Evolutionary conservation across 2,888 invertebrate species (phyloP).

Genomic region (Noctua janthina): DNA sequence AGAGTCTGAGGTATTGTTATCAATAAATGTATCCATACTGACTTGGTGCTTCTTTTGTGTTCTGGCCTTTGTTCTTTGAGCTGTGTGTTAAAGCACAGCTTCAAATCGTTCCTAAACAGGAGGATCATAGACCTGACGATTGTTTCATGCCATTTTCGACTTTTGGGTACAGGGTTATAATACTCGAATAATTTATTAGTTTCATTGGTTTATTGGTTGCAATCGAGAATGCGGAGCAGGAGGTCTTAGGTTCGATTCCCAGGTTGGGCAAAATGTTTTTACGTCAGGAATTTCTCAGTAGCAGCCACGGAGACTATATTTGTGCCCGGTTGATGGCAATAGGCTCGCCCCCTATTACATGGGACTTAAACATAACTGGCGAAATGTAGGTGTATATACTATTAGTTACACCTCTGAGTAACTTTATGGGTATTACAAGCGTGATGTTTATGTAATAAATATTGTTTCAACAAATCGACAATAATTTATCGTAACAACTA

Average conservation of each 20-base stretch:
- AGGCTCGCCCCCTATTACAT: too few species aligned
- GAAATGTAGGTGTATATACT: neutral
- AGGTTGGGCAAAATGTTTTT: neutral
- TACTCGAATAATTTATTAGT: neutral
- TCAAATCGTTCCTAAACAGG: neutral
- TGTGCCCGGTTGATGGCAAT: neutral
- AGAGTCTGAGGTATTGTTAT: conserved; percentile 25
- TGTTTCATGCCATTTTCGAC: neutral
- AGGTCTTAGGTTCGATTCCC: neutral
- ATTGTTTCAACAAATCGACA: conserved; percentile 14
- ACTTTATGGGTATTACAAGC: neutral
- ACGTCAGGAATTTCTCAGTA: neutral
- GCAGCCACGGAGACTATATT: neutral
- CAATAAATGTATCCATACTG: conserved; percentile 31
- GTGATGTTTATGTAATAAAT: neutral
- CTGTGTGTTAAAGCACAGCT: neutral
- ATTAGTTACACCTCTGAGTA: neutral
- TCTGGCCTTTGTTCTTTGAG: neutral
- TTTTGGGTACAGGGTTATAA: neutral
- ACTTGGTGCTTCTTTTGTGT: conserved; percentile 8
- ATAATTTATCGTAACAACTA: neutral
- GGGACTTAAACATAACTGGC: neutral
- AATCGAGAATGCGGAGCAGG: neutral
- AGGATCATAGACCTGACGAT: neutral
- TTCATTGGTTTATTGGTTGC: neutral